Percentiles rank a stretch among this genome's conserved stretches.
phyloP scores from a whole-genome alignment of 1,140 invertebrate genomes.

The Drosophila watanabei region DNA sequence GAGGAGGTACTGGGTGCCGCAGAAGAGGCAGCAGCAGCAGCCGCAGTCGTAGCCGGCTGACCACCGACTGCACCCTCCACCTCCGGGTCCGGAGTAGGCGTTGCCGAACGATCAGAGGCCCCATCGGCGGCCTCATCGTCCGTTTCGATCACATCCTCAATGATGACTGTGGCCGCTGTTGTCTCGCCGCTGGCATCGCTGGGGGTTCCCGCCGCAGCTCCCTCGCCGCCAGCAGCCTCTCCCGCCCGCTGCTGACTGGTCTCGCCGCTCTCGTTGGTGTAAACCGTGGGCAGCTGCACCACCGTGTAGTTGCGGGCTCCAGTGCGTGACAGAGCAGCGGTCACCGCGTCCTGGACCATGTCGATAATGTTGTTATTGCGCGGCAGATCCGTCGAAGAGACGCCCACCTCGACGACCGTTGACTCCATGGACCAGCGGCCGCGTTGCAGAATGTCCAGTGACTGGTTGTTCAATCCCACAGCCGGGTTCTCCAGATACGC shows the following conservation, averaged over 20 bases:
- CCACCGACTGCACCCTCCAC: conserved; percentile 35
- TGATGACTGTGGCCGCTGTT: conserved; percentile 68
- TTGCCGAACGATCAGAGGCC: conserved; percentile 27
- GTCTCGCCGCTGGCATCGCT: conserved; percentile 59
- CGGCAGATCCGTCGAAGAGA: conserved; percentile 79
- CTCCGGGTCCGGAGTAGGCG: conserved; percentile 37
- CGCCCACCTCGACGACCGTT: conserved; percentile 85
- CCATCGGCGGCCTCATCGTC: conserved; percentile 66
- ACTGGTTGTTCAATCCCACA: conserved; percentile 79
- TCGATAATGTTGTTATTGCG: conserved; percentile 85
- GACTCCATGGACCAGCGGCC: conserved; percentile 85
- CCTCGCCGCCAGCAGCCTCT: conserved; percentile 24
- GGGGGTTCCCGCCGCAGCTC: conserved; percentile 8
- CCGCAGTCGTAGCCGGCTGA: background rate
- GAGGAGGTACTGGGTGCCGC: conserved; percentile 1
- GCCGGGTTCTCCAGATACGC: conserved; percentile 82
- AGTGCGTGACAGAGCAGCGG: conserved; percentile 76
- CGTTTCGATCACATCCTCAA: conserved; percentile 68
- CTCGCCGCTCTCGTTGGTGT: conserved; percentile 59
- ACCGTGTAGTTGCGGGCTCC: conserved; percentile 78
- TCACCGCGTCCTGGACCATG: conserved; percentile 83
- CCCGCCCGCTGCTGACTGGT: conserved; percentile 23
- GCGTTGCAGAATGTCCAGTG: conserved; percentile 80
- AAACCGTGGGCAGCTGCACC: conserved; percentile 76
- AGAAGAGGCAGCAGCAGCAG: background rate